Conservation (phyloP, 37 sponge, comb jelly and placozoan genomes). For the Chondrosia reniformis region DNA sequence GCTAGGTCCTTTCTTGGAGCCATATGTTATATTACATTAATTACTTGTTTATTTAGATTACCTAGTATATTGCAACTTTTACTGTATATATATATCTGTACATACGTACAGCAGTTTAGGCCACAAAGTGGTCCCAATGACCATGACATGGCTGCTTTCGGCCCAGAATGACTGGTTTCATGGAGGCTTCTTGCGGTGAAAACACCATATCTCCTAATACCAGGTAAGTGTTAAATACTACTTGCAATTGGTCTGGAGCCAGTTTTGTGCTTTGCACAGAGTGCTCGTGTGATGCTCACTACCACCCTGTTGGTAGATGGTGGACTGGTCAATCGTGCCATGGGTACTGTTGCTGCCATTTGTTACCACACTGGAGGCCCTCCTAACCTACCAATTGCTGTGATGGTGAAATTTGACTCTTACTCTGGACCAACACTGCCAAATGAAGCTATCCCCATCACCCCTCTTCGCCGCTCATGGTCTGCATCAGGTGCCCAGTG, state of each 20-base stretch:
- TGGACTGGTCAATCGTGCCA: slow-evolving; percentile 42
- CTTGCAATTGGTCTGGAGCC: slow-evolving; percentile 51
- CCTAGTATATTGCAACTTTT: too few relatives aligned
- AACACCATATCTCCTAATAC: too few relatives aligned
- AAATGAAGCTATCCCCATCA: slow-evolving; percentile 34
- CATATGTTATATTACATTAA: too few relatives aligned
- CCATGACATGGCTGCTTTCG: too few relatives aligned
- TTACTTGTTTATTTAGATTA: too few relatives aligned
- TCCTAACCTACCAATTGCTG: slow-evolving; percentile 32
- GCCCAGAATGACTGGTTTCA: too few relatives aligned
- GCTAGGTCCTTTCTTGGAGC: too few relatives aligned
- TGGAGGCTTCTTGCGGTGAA: too few relatives aligned
- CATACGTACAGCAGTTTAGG: too few relatives aligned
- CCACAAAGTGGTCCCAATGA: too few relatives aligned
- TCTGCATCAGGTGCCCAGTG: background rate
- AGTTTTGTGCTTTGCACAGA: background rate
- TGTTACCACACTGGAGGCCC: slow-evolving; percentile 31
- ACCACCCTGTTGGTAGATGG: slow-evolving; percentile 30
- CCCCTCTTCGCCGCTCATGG: slow-evolving; percentile 30
- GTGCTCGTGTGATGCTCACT: slow-evolving; percentile 42
- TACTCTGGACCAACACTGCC: slow-evolving; percentile 46
- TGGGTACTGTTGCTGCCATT: slow-evolving; percentile 35
- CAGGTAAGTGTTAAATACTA: too few relatives aligned
- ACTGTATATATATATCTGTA: too few relatives aligned
- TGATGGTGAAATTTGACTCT: slow-evolving; percentile 34